Conservation (phyloP, 2,113 vertebrate species). For the Leucoraja erinaceus region DNA sequence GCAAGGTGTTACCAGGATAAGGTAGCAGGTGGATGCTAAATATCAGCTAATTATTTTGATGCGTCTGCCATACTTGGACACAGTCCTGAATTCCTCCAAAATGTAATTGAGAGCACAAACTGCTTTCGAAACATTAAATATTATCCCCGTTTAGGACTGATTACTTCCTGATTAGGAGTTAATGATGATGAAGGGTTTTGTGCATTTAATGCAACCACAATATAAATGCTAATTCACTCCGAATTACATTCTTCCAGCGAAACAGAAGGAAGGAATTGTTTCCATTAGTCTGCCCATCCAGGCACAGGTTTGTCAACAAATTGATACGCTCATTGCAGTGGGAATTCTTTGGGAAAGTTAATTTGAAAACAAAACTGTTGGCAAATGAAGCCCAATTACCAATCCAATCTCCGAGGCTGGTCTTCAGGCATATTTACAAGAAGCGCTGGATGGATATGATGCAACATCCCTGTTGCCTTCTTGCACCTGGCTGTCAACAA, state of each 20-base stretch:
- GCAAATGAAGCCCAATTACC: conserved; percentile 34
- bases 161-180: conserved; percentile 37
- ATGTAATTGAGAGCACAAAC: conserved; percentile 27
- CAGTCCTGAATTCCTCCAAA: not conserved
- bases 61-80: not conserved
- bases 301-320: conserved; percentile 31
- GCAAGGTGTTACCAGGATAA: not conserved
- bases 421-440: conserved; percentile 27
- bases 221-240: conserved; percentile 36
- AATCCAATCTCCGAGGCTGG: conserved; percentile 1
- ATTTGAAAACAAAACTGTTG: conserved; percentile 38
- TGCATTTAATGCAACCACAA: conserved; percentile 28
- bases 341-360: conserved; percentile 33
- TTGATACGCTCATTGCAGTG: conserved; percentile 31
- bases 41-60: conserved; percentile 22
- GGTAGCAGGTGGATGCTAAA: not conserved
- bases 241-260: conserved; percentile 31
- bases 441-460: not conserved
- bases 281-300: conserved; percentile 17
- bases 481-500: conserved; percentile 22
- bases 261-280: conserved; percentile 31
- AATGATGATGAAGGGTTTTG: conserved; percentile 30
- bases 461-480: conserved; percentile 1
- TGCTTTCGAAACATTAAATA: conserved; percentile 31
- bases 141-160: conserved; percentile 22